Evolutionary conservation across 2,797 vertebrate species (phyloP), one percentile per base, ranked within the genome.

Genomic region (Lutjanus argentimaculatus): DNA sequence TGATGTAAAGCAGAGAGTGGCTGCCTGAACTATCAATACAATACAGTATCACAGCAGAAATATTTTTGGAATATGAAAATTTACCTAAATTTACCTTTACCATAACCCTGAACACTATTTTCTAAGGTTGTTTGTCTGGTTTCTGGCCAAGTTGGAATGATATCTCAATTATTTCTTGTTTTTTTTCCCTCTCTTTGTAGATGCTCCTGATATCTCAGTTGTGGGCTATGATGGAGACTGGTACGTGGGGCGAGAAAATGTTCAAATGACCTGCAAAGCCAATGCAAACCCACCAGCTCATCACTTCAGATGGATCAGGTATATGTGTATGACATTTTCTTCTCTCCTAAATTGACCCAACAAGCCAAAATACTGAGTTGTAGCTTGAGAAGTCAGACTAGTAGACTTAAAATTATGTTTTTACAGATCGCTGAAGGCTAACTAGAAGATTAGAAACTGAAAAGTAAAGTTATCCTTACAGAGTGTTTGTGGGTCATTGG

Each of bases 161-260:
- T 72, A 21, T 57, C 16, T 75, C 2, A 67, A 19, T 49, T 40
- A 12, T 53, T 53, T 43, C 2, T 17, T 40, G 8, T 42, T 30
- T 63, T 30, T 63, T 58, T 42, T 7, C 16, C 30, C 6, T 40
- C 13, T 72, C n/a, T 66, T 88, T 91, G 36, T 90, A 99, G 98
- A 97, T 96, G 97, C 98, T 66, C 99, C 99, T 66, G 98, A 99
- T 90, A 97, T 99, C 91, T 96, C 96, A 17, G 95, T 99, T 72
- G 96, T 97, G 86, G 99, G 98, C 17, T 99, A 98, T 86, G 97
- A 99, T 92, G 97, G 97, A 52, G 97, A 99, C 93, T 99, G 99
- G 99, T 97, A 97, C 85, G 95, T 97, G 67, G 98, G 99, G 83
- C 96, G 97, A 88, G 97, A 96, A 87, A 96, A 98, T 11, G 97